Evolutionary conservation across 2,888 invertebrate genomes (phyloP), one percentile per base, ranked within the genome.

Genomic region (Epistrophe eligans): DNA sequence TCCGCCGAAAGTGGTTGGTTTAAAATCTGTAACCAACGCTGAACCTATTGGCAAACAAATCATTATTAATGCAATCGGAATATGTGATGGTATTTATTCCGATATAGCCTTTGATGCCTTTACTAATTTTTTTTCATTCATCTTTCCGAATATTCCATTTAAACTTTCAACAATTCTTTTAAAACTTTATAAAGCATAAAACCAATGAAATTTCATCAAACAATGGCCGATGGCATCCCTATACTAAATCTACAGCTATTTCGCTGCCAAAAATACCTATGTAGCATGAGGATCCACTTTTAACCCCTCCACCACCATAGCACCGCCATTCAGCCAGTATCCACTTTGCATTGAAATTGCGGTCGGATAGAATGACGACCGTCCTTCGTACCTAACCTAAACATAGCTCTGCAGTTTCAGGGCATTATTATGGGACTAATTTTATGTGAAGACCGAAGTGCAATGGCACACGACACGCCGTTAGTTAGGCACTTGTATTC

Each of bases 401-500:
- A 24, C n/a, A 45, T 45, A 17, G 10, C 62, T 71, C 58, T 82
- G 82, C 82, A 82, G 74, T 85, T 72, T 62, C 48, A 52, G 40
- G 67, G 55, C 62, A 73, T 71, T 77, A 85, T 85, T 82, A 79
- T 77, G 77, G 72, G 52, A 77, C 66, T 80, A 64, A 66, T 58
- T 64, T 71, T 57, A 32, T 57, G 60, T 60, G 73, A 74, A 70
- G 76, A 74, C 74, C 79, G 55, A 79, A 87, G 83, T 87, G 87
- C 87, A 87, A 87, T 87, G 60, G 79, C 83, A 83, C 71, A 87
- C 70, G 71, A 83, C 71, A 87, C 58, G 66, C 79, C 87, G 83
- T 83, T 79, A 83, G 79, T 83, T 71, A 66, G 87, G 73, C 74
- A 79, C 82, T 87, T 83, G 71, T 83, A 85, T 82, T 85, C 85